Percentiles rank a stretch among this genome's conserved stretches.
Conservation (phyloP, 2,113 vertebrate genomes). For the Pogona vitticeps region DNA sequence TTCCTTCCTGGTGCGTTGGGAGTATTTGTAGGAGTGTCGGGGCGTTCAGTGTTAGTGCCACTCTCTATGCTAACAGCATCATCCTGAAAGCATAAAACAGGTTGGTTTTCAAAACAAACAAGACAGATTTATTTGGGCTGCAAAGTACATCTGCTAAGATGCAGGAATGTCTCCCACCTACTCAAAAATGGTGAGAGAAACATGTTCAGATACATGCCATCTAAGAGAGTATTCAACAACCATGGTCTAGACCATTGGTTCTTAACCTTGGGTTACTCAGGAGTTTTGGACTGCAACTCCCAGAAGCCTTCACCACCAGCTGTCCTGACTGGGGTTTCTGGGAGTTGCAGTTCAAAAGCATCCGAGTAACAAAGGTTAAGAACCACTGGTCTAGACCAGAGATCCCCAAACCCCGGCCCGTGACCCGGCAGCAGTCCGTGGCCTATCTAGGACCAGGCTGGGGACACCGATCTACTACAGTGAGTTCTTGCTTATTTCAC, state of each 20-base stretch:
- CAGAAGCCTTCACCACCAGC: too few species aligned
- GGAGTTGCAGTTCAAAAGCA: too few species aligned
- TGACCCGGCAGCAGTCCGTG: too few species aligned
- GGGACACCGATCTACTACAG: too few species aligned
- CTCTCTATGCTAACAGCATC: slow-evolving; percentile 96
- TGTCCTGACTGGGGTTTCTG: too few species aligned
- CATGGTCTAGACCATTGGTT: neutral
- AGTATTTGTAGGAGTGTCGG: slow-evolving; percentile 97
- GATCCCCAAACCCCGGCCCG: too few species aligned
- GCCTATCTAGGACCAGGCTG: too few species aligned
- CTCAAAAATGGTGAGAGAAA: neutral
- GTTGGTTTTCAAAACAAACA: neutral
- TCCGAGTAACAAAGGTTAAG: too few species aligned
- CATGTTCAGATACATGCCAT: neutral
- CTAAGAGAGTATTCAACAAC: neutral
- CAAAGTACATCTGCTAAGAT: neutral
- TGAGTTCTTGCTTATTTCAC: too few species aligned
- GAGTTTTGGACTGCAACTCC: too few species aligned
- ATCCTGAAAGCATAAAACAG: slow-evolving; percentile 78
- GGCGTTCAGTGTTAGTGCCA: slow-evolving; percentile 91
- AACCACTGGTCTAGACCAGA: too few species aligned
- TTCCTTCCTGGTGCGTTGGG: slow-evolving; percentile 95
- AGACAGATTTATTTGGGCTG: neutral
- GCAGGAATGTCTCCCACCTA: neutral
- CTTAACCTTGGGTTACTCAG: too few species aligned